Conservation (phyloP, 2,797 vertebrate species). For the Melanotaenia boesemani region DNA sequence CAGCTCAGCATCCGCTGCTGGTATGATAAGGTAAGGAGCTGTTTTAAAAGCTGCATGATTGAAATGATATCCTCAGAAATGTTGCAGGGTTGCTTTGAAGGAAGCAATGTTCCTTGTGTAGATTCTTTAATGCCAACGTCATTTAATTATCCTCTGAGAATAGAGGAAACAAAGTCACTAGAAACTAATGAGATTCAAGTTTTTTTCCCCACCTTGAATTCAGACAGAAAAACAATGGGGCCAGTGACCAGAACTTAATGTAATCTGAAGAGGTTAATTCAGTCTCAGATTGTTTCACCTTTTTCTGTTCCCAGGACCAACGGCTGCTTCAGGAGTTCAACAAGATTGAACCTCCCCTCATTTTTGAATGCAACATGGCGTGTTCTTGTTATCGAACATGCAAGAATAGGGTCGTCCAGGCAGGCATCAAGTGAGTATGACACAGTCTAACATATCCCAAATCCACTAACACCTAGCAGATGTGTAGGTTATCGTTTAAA, state of each 20-base stretch:
- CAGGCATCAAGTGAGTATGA: constrained; percentile 88
- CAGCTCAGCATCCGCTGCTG: constrained; percentile 96
- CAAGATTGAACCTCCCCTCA: constrained; percentile 93
- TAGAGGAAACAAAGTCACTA: no score
- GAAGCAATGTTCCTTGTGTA: background rate
- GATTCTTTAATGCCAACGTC: background rate
- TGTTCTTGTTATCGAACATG: constrained; percentile 92
- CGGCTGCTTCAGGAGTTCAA: constrained; percentile 94
- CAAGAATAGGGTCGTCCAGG: constrained; percentile 94
- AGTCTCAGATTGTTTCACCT: background rate
- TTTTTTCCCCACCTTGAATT: background rate
- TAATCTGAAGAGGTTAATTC: background rate
- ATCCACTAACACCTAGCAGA: no score
- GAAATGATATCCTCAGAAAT: background rate
- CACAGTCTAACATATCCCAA: background rate
- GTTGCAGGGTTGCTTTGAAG: background rate
- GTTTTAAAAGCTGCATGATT: background rate
- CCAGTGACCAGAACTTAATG: background rate
- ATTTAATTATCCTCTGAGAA: background rate
- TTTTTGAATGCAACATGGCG: constrained; percentile 96
- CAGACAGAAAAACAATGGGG: background rate
- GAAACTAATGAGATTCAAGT: no score
- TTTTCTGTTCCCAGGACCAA: constrained; percentile 82
- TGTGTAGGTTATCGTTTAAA: background rate
- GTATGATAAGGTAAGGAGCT: constrained; percentile 91